Evolutionary conservation across 2,113 vertebrate genomes (phyloP).

Genomic region (Lipophrys pholis): DNA sequence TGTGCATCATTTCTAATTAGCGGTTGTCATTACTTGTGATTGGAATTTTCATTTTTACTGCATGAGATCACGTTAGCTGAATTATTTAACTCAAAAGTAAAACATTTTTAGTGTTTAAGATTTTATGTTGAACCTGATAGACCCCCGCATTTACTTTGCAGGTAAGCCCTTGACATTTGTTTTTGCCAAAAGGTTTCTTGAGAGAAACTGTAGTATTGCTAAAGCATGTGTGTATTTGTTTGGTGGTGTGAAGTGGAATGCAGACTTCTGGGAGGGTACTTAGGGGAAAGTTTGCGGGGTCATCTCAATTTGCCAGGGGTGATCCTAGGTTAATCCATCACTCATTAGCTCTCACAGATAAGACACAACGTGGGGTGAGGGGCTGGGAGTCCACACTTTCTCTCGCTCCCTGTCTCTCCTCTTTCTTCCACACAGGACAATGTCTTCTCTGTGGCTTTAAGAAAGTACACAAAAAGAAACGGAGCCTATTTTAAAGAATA

Average conservation of each 20-base stretch:
- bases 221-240: conserved; percentile 28
- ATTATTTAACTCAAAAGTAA: background rate
- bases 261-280: conserved; percentile 46
- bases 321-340: conserved; percentile 79
- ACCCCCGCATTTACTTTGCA: too few species aligned
- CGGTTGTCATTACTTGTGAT: too few species aligned
- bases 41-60: background rate
- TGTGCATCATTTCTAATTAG: background rate
- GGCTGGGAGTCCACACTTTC: conserved; percentile 41
- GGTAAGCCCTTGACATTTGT: too few species aligned
- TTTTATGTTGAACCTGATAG: background rate
- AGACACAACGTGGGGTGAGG: conserved; percentile 56
- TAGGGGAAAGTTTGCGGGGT: conserved; percentile 69
- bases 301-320: conserved; percentile 78
- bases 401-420: conserved; percentile 12
- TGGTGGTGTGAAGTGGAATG: conserved; percentile 63
- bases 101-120: background rate
- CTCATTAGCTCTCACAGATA: conserved; percentile 77
- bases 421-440: background rate
- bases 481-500: conserved; percentile 9
- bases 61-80: background rate
- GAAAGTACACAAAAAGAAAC: background rate
- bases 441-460: too few species aligned
- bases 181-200: background rate
- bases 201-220: background rate